Evolutionary conservation across 2,888 invertebrate genomes (phyloP), one percentile per base, ranked within the genome.

Genomic region (Amorpha juglandis): DNA sequence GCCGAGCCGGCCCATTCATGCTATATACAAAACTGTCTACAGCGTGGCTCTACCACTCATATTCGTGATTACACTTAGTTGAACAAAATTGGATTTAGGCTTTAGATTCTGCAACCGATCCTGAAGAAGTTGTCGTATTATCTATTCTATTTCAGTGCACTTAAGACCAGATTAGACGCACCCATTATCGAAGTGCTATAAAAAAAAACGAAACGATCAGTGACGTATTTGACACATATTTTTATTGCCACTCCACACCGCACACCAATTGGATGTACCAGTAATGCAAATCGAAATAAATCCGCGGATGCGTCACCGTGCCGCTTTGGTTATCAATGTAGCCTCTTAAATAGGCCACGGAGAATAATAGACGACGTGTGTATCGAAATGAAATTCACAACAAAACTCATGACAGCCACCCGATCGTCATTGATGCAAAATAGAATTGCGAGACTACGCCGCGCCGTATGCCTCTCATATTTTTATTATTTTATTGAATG

Each of bases 361-460:
- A 14, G 33, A 69, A 69, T 71, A 72, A 68, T 67, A 68, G 64
- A 64, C 72, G 72, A 74, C 74, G 74, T 72, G 74, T 67, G 64
- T 55, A 35, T 67, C 58, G 70, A 65, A 70, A 74, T 71, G 74
- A 74, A 74, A 70, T 70, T 72, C 66, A 4, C 45, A 12, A 45
- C 45, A 45, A 64, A 65, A 63, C 16, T 19, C n/a, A 16, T 12
- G 19, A 19, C 6, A 16, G 9, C 12, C 16, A 12, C 21, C 9
- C 55, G 55, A 16, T 16, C 35, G 55, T 55, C 38, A 55, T 38
- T 27, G 27, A 4, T 27, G 27, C n/a, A n/a, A n/a, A n/a, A n/a
- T n/a, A n/a, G n/a, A n/a, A n/a, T n/a, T n/a, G n/a, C n/a, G n/a
- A n/a, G n/a, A n/a, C n/a, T n/a, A n/a, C n/a, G n/a, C n/a, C n/a